phyloP scores from a whole-genome alignment of 2,888 invertebrate species.

The Harpagoxenus sublaevis region DNA sequence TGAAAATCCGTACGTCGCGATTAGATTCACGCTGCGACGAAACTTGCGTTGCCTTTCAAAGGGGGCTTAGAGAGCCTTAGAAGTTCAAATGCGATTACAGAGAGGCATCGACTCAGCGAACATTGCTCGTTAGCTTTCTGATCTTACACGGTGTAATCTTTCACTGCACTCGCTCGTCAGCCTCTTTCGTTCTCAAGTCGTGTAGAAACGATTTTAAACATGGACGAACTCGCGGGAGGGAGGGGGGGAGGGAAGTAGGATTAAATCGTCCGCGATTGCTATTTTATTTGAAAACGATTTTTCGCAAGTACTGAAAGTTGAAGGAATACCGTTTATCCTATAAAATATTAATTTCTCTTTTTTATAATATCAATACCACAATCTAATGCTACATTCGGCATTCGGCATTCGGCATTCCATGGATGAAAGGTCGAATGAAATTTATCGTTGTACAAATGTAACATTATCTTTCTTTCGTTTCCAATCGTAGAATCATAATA shows the following conservation, averaged over 20 bases:
- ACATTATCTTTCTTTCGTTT: background rate
- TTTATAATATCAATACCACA: background rate
- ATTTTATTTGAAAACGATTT: constrained; percentile 18
- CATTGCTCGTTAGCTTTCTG: constrained; percentile 36
- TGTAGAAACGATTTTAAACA: constrained; percentile 35
- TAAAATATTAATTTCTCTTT: background rate
- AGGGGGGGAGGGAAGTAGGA: background rate
- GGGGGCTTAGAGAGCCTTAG: constrained; percentile 42
- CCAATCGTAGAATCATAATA: background rate
- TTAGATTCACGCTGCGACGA: constrained; percentile 45
- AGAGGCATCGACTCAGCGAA: constrained; percentile 36
- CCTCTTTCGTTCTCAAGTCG: background rate
- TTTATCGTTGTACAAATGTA: background rate
- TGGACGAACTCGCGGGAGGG: background rate
- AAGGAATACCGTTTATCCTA: background rate
- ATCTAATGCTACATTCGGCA: background rate
- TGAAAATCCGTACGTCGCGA: constrained; percentile 60
- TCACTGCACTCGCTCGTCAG: constrained; percentile 40
- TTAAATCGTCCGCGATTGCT: constrained; percentile 24
- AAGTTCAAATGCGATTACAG: constrained; percentile 59
- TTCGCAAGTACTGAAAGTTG: background rate
- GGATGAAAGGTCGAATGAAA: background rate
- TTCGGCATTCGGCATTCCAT: too few relatives aligned
- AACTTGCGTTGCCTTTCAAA: constrained; percentile 34
- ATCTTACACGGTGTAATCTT: constrained; percentile 40